phyloP scores from a whole-genome alignment of 2,888 invertebrate genomes.

The Punctoribates punctum region DNA sequence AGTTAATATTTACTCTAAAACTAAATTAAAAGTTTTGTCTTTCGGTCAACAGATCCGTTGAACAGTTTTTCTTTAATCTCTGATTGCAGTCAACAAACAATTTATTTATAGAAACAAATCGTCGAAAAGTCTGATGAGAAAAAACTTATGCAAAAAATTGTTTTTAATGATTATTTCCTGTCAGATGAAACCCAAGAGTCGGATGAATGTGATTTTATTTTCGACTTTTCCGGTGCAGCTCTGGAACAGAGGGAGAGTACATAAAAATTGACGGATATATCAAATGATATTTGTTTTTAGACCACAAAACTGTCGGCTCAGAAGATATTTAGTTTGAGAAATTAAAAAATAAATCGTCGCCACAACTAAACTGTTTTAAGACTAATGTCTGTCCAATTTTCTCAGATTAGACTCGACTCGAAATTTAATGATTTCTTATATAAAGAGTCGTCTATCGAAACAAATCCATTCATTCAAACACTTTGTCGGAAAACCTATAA shows the following conservation, averaged over 20 bases:
- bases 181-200: not conserved
- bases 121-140: not conserved
- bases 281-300: not conserved
- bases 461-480: too few relatives aligned
- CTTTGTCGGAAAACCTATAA: too few relatives aligned
- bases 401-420: too few relatives aligned
- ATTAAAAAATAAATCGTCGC: too few relatives aligned
- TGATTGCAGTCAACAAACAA: not conserved
- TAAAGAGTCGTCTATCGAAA: too few relatives aligned
- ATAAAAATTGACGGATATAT: not conserved
- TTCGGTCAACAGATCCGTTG: not conserved
- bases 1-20: not conserved
- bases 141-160: not conserved
- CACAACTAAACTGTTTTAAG: too few relatives aligned
- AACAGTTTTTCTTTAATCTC: not conserved
- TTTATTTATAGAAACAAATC: not conserved
- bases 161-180: not conserved
- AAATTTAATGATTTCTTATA: too few relatives aligned
- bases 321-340: too few relatives aligned
- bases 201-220: not conserved
- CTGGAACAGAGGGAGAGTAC: not conserved
- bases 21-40: slow-evolving; percentile 16
- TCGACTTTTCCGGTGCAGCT: not conserved
- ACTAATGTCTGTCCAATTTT: too few relatives aligned
- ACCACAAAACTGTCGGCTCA: not conserved